phyloP scores from a whole-genome alignment of 2,797 vertebrate species.

The Anableps anableps region DNA sequence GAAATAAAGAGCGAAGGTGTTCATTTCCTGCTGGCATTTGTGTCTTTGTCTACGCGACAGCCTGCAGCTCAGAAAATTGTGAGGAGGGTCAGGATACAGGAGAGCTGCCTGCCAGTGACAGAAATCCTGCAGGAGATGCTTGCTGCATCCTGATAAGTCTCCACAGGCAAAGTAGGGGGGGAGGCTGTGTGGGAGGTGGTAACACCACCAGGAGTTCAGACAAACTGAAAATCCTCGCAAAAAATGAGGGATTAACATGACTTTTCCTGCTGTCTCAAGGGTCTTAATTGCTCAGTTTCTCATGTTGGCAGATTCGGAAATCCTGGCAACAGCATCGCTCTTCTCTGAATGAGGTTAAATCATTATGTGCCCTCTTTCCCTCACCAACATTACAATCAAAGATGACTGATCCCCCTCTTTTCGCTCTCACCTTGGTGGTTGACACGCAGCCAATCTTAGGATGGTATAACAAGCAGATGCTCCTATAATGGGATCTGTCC shows the following conservation, averaged over 20 bases:
- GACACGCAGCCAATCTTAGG: conserved; percentile 46
- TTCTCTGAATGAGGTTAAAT: conserved; percentile 35
- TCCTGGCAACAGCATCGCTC: conserved; percentile 6
- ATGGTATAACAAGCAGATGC: conserved; percentile 18
- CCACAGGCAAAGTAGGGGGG: conserved; percentile 33
- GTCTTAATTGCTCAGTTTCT: conserved; percentile 18
- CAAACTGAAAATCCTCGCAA: conserved; percentile 33
- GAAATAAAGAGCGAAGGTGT: conserved; percentile 65
- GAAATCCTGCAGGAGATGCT: conserved; percentile 50
- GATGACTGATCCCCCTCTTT: conserved; percentile 42
- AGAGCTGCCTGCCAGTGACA: conserved; percentile 45
- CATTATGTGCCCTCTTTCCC: conserved; percentile 30
- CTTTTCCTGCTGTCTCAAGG: conserved; percentile 18
- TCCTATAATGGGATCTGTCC: conserved; percentile 31
- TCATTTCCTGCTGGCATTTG: conserved; percentile 65
- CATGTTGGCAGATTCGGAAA: conserved; percentile 6
- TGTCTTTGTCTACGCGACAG: conserved; percentile 49
- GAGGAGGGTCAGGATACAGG: conserved; percentile 47
- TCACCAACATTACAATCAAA: conserved; percentile 38
- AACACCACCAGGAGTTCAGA: conserved; percentile 29
- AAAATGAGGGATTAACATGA: conserved; percentile 35
- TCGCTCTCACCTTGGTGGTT: conserved; percentile 57
- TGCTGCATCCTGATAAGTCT: conserved; percentile 68
- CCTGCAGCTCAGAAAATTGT: conserved; percentile 41
- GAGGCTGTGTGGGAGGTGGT: conserved; percentile 24